A percentile compares a stretch with the other conserved stretches of the same genome.
Conservation (phyloP, 2,888 invertebrate species). For the Rhagonycha fulva region DNA sequence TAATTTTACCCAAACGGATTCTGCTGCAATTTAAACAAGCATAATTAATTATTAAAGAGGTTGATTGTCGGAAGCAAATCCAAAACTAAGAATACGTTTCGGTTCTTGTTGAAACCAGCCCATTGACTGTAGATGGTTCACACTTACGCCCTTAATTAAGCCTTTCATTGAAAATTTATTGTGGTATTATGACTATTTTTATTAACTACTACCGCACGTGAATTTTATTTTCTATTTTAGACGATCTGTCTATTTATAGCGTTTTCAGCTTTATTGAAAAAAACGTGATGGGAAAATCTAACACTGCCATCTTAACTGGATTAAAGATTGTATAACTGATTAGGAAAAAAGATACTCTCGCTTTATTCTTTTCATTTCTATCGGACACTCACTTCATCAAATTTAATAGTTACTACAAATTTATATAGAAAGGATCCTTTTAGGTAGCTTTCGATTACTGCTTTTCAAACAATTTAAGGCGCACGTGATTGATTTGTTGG, state of each 20-base stretch:
- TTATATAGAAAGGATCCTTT: neutral
- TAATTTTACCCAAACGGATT: neutral
- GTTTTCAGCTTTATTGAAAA: neutral
- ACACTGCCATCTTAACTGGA: neutral
- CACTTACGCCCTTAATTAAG: neutral
- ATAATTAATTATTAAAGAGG: neutral
- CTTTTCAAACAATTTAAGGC: neutral
- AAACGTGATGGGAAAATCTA: neutral
- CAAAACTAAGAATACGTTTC: neutral
- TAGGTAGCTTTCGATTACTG: neutral
- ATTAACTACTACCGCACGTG: neutral
- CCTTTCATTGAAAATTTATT: neutral
- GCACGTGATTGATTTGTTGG: neutral
- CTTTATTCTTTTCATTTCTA: neutral
- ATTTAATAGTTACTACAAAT: neutral
- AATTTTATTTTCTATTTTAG: neutral
- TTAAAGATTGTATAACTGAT: neutral
- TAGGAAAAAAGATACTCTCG: neutral
- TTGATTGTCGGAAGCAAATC: neutral
- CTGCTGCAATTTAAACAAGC: neutral
- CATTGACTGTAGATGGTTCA: neutral
- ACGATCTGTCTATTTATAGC: neutral
- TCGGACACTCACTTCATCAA: neutral
- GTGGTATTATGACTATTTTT: neutral
- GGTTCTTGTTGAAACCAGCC: neutral